Percentiles rank a stretch among this genome's conserved stretches.
Evolutionary conservation across 2,888 invertebrate species (phyloP).

Genomic region (Apoda limacodes): DNA sequence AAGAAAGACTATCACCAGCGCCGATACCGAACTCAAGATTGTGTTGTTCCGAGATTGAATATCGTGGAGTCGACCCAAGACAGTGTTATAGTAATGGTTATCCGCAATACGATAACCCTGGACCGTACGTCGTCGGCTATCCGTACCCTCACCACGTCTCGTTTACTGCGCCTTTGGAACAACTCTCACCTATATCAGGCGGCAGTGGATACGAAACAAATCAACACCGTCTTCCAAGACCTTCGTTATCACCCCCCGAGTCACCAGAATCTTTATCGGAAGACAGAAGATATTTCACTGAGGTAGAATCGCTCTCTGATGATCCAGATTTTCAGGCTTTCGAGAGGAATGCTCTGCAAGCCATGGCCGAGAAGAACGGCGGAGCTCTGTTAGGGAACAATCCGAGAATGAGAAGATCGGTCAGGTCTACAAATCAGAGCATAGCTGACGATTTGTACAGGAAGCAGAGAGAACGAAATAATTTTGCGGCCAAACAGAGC

Average conservation of each 20-base stretch:
- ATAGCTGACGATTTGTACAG: conserved; percentile 83
- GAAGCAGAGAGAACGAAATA: conserved; percentile 90
- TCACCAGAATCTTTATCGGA: conserved; percentile 18
- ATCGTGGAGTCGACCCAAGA: too few species aligned
- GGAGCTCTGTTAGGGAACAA: conserved; percentile 70
- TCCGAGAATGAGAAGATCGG: conserved; percentile 77
- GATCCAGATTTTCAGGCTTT: conserved; percentile 78
- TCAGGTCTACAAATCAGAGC: conserved; percentile 38
- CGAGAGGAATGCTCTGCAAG: conserved; percentile 74
- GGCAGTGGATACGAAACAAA: too few species aligned
- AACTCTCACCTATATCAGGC: too few species aligned
- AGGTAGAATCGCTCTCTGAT: conserved; percentile 40
- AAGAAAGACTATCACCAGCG: conserved; percentile 25
- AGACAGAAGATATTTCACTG: conserved; percentile 55
- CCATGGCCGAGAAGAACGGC: conserved; percentile 73
- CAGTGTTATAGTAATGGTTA: too few species aligned
- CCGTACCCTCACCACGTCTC: too few species aligned
- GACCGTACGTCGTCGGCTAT: too few species aligned
- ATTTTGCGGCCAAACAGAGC: conserved; percentile 94
- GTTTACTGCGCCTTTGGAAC: too few species aligned
- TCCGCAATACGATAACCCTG: too few species aligned
- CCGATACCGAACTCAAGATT: conserved; percentile 21
- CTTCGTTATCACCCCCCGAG: conserved; percentile 20
- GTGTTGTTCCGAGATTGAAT: too few species aligned
- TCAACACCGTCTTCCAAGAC: too few species aligned